phyloP scores from a whole-genome alignment of 2,888 invertebrate genomes.

The Hoplodrina ambigua region DNA sequence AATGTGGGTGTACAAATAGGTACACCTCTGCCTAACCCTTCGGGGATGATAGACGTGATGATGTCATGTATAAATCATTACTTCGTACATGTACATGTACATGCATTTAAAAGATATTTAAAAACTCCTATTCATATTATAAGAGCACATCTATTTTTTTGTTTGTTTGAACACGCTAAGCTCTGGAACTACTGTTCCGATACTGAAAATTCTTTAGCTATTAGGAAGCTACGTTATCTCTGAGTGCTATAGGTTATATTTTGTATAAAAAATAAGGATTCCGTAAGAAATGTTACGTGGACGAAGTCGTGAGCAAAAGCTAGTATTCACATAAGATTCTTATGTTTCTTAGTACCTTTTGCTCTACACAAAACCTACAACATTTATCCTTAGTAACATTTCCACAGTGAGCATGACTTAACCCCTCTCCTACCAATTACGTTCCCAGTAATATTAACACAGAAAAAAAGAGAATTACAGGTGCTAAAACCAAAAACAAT shows the following conservation, averaged over 20 bases:
- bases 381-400: slow-evolving; percentile 4
- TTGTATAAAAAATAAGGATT: no score
- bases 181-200: no score
- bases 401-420: slow-evolving; percentile 43
- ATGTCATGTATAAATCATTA: not conserved
- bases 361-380: not conserved
- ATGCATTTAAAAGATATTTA: not conserved
- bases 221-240: no score
- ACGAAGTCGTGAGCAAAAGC: no score
- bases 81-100: not conserved
- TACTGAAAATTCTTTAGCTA: no score
- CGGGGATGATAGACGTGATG: no score
- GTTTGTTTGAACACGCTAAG: no score
- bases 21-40: no score
- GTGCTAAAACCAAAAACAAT: slow-evolving; percentile 72
- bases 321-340: not conserved
- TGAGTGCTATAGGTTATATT: no score
- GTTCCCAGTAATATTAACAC: slow-evolving; percentile 40
- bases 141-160: no score
- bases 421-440: slow-evolving; percentile 46
- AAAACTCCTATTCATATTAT: not conserved
- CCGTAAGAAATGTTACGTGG: no score
- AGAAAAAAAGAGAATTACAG: slow-evolving; percentile 55
- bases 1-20: no score
- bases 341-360: not conserved